A percentile compares a stretch with the other conserved stretches of the same genome.
phyloP scores from a whole-genome alignment of 2,888 invertebrate genomes.

The Sinohyriopsis cumingii region DNA sequence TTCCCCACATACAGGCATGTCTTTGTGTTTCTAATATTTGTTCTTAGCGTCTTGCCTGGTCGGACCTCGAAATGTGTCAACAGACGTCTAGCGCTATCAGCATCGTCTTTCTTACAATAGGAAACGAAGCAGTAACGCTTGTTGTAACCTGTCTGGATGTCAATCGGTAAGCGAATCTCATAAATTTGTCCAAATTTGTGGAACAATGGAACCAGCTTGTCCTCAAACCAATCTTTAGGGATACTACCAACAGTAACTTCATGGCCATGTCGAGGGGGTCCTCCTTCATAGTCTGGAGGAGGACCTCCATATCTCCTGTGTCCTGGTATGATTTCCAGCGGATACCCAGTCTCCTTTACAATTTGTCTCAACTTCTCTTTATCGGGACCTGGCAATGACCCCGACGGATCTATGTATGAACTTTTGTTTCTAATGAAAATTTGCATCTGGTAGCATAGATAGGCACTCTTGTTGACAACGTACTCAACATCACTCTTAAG shows the following conservation, averaged over 20 bases:
- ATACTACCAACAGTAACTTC: constrained; percentile 25
- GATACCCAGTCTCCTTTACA: constrained; percentile 19
- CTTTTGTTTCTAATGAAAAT: constrained; percentile 8
- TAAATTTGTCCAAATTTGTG: constrained; percentile 27
- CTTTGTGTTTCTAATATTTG: constrained; percentile 26
- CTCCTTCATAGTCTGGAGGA: constrained; percentile 35
- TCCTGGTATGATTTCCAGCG: constrained; percentile 23
- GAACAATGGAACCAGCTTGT: constrained; percentile 30
- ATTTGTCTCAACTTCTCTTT: constrained; percentile 17
- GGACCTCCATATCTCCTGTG: constrained; percentile 22
- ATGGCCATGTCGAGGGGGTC: constrained; percentile 13
- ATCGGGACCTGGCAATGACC: constrained; percentile 18
- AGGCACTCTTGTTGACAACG: constrained; percentile 22
- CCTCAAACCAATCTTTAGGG: constrained; percentile 34
- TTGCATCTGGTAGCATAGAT: constrained; percentile 27
- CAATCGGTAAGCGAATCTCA: constrained; percentile 28
- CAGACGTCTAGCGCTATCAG: constrained; percentile 13
- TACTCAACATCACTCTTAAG: constrained; percentile 12
- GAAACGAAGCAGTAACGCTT: constrained; percentile 30
- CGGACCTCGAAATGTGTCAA: constrained; percentile 6
- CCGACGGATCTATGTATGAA: too few species aligned
- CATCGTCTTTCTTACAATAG: constrained; percentile 23
- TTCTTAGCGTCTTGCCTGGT: constrained; percentile 17
- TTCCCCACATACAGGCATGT: constrained; percentile 27
- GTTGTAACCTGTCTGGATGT: constrained; percentile 25